phyloP scores from a whole-genome alignment of 1,140 invertebrate genomes.

The Zaprionus davidi region DNA sequence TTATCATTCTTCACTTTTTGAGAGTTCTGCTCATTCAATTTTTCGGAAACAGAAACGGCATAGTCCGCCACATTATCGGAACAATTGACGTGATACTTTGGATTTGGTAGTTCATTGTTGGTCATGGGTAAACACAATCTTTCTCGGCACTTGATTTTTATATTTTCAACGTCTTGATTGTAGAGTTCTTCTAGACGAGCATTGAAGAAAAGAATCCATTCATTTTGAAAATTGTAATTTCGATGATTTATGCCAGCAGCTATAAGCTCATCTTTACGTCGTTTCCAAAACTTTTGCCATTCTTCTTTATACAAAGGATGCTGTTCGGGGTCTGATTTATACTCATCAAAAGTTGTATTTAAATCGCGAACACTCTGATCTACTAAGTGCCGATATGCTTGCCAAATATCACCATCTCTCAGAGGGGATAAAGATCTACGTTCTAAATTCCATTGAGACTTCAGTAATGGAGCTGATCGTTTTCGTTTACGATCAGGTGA shows the following conservation, averaged over 20 bases:
- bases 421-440: conserved; percentile 67
- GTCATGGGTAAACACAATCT: conserved; percentile 67
- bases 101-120: conserved; percentile 53
- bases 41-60: background rate
- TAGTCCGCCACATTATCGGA: background rate
- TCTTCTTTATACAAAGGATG: conserved; percentile 92
- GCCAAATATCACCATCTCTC: conserved; percentile 69
- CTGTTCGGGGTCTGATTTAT: conserved; percentile 89
- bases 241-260: conserved; percentile 88
- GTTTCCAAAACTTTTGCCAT: conserved; percentile 92
- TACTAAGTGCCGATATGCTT: conserved; percentile 75
- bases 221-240: conserved; percentile 92
- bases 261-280: conserved; percentile 72
- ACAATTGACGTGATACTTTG: conserved; percentile 67
- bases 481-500: conserved; percentile 41
- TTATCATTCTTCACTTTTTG: background rate
- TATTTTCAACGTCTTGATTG: conserved; percentile 84
- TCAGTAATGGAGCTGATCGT: conserved; percentile 5
- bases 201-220: conserved; percentile 93
- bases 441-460: conserved; percentile 51
- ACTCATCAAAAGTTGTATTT: conserved; percentile 54
- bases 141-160: conserved; percentile 81
- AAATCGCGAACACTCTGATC: conserved; percentile 67
- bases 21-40: background rate
- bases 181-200: conserved; percentile 90